phyloP scores from a whole-genome alignment of 1,140 invertebrate species.

The Acyrthosiphon pisum region DNA sequence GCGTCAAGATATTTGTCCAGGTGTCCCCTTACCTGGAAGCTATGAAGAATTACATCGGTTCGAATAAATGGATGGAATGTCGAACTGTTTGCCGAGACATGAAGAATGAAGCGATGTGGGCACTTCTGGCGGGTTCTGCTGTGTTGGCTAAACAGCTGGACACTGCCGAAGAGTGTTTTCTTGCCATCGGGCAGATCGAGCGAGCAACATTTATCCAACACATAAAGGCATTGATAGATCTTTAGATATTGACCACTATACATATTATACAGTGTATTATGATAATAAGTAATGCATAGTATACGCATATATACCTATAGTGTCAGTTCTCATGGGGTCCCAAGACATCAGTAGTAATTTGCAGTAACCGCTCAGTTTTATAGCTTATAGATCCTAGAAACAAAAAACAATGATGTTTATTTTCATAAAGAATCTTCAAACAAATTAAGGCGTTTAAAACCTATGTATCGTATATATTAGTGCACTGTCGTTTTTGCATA shows the following conservation, averaged over 20 bases:
- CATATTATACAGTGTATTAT: not conserved
- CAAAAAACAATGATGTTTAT: not conserved
- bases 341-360: not conserved
- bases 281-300: not conserved
- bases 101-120: constrained; percentile 85
- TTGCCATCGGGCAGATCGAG: constrained; percentile 87
- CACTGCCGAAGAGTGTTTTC: constrained; percentile 91
- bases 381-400: too few relatives aligned
- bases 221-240: constrained; percentile 70
- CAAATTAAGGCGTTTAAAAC: not conserved
- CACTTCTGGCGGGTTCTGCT: constrained; percentile 86
- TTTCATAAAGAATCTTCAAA: not conserved
- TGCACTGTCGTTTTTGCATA: not conserved
- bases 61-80: constrained; percentile 80
- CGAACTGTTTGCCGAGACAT: constrained; percentile 77
- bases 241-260: not conserved
- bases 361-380: not conserved
- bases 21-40: constrained; percentile 74
- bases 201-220: constrained; percentile 90
- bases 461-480: not conserved
- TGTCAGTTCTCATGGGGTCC: not conserved
- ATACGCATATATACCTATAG: not conserved
- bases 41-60: constrained; percentile 78
- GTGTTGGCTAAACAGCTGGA: constrained; percentile 79
- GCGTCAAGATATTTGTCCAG: constrained; percentile 70